Conservation (phyloP, 2,797 vertebrate species). For the Sciurus carolinensis region DNA sequence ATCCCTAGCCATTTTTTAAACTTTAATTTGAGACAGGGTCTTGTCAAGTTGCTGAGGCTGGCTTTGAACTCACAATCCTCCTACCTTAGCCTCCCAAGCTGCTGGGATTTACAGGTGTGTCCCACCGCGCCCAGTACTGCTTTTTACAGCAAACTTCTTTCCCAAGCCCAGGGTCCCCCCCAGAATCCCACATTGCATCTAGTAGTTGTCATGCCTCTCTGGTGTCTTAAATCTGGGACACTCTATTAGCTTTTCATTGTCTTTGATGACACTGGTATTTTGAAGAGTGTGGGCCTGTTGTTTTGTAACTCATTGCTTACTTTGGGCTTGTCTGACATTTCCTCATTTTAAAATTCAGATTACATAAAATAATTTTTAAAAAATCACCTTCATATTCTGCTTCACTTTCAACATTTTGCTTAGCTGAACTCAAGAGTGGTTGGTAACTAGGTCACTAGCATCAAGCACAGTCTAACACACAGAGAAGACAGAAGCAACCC, state of each 20-base stretch:
- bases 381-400: not conserved
- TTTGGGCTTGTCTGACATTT: not conserved
- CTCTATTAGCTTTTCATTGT: not conserved
- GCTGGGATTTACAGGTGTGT: too few relatives aligned
- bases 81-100: too few relatives aligned
- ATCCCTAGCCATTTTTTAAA: too few relatives aligned
- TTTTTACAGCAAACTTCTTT: not conserved
- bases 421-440: not conserved
- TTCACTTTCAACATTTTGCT: not conserved
- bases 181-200: not conserved
- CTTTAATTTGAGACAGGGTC: too few relatives aligned
- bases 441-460: not conserved
- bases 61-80: too few relatives aligned
- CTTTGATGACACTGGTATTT: not conserved
- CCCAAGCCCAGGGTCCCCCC: not conserved
- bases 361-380: not conserved
- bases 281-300: not conserved
- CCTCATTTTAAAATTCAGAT: not conserved
- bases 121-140: fast-evolving
- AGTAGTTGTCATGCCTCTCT: not conserved
- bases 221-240: not conserved
- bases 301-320: not conserved
- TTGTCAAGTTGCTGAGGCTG: too few relatives aligned
- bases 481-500: not conserved
- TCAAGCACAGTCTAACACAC: not conserved